A percentile compares a stretch with the other conserved stretches of the same genome.
phyloP scores from a whole-genome alignment of 2,888 invertebrate species.

The Tolmerus cingulatus region DNA sequence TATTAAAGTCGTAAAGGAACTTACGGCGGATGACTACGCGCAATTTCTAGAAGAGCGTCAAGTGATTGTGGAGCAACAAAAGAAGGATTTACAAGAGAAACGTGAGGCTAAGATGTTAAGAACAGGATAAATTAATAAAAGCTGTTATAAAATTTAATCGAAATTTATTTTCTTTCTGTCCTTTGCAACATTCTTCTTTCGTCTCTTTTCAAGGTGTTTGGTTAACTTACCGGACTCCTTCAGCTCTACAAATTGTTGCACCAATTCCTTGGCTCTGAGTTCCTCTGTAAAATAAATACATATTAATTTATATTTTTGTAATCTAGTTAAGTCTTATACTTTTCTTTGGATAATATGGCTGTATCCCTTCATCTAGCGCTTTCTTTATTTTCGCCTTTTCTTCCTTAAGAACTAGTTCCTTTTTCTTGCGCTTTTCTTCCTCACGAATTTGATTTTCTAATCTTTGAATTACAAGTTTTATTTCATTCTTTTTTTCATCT shows the following conservation, averaged over 20 bases:
- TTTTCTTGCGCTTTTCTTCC: slow-evolving; percentile 67
- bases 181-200: slow-evolving; percentile 73
- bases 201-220: slow-evolving; percentile 81
- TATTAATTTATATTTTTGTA: not conserved
- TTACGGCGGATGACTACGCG: slow-evolving; percentile 82
- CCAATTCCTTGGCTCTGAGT: slow-evolving; percentile 75
- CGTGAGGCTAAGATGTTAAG: slow-evolving; percentile 92
- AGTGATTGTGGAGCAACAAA: slow-evolving; percentile 74
- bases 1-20: slow-evolving; percentile 79
- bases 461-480: slow-evolving; percentile 77
- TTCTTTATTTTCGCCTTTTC: slow-evolving; percentile 69
- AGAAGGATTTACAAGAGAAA: slow-evolving; percentile 79
- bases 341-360: slow-evolving; percentile 77
- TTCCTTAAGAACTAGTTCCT: slow-evolving; percentile 66
- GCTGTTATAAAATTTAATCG: slow-evolving; percentile 53
- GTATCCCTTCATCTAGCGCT: slow-evolving; percentile 72
- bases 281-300: slow-evolving; percentile 69
- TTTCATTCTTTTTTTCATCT: slow-evolving; percentile 69
- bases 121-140: slow-evolving; percentile 65
- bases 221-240: slow-evolving; percentile 80
- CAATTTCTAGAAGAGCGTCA: slow-evolving; percentile 82
- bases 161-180: slow-evolving; percentile 61
- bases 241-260: slow-evolving; percentile 81
- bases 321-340: slow-evolving; percentile 65
- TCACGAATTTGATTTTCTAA: slow-evolving; percentile 81